Percentiles rank a stretch among this genome's conserved stretches.
Conservation (phyloP, 2,797 vertebrate genomes). For the Chaetophractus vellerosus region DNA sequence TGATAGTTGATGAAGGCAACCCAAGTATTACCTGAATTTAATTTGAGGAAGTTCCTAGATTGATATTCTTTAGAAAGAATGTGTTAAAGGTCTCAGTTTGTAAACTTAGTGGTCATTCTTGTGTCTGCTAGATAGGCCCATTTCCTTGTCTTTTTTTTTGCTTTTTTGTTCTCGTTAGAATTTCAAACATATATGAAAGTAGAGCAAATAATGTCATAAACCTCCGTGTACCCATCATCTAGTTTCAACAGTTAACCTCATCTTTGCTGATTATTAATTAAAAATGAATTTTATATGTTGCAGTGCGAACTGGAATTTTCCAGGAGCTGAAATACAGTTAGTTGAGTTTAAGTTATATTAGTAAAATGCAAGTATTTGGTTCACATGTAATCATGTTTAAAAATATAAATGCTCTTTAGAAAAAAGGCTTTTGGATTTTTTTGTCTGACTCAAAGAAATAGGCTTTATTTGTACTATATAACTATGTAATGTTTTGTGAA, state of each 20-base stretch:
- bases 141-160: conserved; percentile 28
- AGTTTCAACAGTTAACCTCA: conserved; percentile 18
- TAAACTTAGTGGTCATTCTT: conserved; percentile 12
- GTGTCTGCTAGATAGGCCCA: conserved; percentile 9
- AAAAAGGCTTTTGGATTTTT: conserved; percentile 59
- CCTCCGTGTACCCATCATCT: background rate
- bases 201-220: conserved; percentile 17
- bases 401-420: conserved; percentile 49
- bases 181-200: conserved; percentile 46
- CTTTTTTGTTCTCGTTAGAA: conserved; percentile 59
- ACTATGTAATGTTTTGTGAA: conserved; percentile 50
- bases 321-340: conserved; percentile 56
- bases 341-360: conserved; percentile 46
- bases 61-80: conserved; percentile 47
- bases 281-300: conserved; percentile 62
- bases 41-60: conserved; percentile 21
- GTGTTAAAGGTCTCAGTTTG: conserved; percentile 38
- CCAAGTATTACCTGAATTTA: conserved; percentile 49
- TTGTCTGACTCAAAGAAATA: conserved; percentile 16
- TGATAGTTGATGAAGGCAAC: conserved; percentile 15
- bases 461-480: conserved; percentile 55
- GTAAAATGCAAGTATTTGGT: conserved; percentile 47
- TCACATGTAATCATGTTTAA: conserved; percentile 48
- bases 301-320: conserved; percentile 55
- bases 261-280: conserved; percentile 63